These are phyloP conservation scores for Tiaroga cobitis DNA, from an alignment of 2,797 vertebrate species.

Conservation along the genomic window DNA sequence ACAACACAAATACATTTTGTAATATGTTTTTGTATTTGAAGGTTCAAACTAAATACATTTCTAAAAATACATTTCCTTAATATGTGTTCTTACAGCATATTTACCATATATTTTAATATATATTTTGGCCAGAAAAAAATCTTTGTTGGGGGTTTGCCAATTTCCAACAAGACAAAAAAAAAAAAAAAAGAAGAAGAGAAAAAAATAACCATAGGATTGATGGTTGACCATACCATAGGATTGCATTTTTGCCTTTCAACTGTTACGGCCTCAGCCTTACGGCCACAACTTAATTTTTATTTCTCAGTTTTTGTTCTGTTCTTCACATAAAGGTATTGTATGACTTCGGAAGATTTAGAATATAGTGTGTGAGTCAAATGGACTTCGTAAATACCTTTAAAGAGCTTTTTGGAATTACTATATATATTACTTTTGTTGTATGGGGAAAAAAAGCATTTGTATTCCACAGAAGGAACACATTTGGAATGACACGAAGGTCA, in stretches of 20 bases:
- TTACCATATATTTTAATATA: neutral
- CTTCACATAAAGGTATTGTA: neutral
- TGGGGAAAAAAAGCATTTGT: neutral
- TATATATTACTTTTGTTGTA: neutral
- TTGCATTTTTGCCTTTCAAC: neutral
- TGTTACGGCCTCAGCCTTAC: no score
- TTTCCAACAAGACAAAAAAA: neutral
- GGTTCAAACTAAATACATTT: neutral
- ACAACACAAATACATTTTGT: neutral
- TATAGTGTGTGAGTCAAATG: neutral
- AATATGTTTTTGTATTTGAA: neutral
- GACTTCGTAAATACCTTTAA: neutral
- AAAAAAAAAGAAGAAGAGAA: neutral
- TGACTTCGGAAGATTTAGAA: neutral
- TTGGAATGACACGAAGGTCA: neutral
- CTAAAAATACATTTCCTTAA: neutral
- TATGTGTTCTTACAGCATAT: neutral
- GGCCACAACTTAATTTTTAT: neutral
- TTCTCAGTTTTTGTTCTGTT: neutral
- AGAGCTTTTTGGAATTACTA: neutral
- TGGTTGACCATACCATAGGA: neutral
- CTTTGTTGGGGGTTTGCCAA: neutral
- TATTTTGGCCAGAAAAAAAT: neutral
- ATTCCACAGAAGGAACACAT: constrained; percentile 16
- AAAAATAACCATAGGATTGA: neutral